Evolutionary conservation across 2,888 invertebrate genomes (phyloP).

Genomic region (Drosophila trichaetosa): DNA sequence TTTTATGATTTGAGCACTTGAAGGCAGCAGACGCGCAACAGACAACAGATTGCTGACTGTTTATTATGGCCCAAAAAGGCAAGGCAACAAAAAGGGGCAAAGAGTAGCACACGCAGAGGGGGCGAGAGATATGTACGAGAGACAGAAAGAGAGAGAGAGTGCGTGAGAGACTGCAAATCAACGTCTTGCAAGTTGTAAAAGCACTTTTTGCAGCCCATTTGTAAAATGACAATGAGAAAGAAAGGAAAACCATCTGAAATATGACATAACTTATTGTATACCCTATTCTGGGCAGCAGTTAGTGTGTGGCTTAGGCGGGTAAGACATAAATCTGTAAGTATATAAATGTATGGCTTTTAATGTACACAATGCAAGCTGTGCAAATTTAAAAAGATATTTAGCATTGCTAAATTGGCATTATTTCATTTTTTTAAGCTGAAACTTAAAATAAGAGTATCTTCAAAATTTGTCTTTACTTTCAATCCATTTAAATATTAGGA

Average conservation of each 20-base stretch:
- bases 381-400: background rate
- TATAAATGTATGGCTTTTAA: background rate
- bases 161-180: conserved; percentile 51
- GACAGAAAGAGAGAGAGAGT: background rate
- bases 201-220: conserved; percentile 71
- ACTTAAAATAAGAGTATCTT: background rate
- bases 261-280: conserved; percentile 28
- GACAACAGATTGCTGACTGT: conserved; percentile 80
- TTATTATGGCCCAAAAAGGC: conserved; percentile 70
- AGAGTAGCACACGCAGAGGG: background rate
- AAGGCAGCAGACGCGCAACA: conserved; percentile 77
- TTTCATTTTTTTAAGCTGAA: background rate
- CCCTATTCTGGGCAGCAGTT: background rate
- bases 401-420: background rate
- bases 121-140: background rate
- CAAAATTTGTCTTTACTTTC: background rate
- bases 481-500: background rate
- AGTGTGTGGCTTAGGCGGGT: background rate
- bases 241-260: conserved; percentile 40
- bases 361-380: background rate
- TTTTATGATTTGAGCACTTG: conserved; percentile 81
- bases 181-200: conserved; percentile 56
- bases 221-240: conserved; percentile 68
- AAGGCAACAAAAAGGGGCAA: conserved; percentile 15
- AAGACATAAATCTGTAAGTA: background rate